Conservation (phyloP, 2,797 vertebrate genomes). For the Muscicapa striata region DNA sequence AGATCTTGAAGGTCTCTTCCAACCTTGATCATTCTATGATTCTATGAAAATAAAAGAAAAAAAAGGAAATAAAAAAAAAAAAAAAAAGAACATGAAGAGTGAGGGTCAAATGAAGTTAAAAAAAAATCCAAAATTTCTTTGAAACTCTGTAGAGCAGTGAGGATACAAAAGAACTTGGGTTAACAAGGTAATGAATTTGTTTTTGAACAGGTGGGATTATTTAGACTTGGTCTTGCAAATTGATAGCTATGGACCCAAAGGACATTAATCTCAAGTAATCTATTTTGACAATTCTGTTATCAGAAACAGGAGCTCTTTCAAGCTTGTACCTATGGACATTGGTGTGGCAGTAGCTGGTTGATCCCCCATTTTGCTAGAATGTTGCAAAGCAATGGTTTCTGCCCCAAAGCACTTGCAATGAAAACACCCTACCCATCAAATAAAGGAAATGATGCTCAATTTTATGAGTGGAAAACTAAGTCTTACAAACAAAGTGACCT, state of each 20-base stretch:
- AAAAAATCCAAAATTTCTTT: background rate
- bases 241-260: background rate
- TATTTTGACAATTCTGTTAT: background rate
- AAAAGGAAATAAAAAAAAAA: background rate
- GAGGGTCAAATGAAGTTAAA: background rate
- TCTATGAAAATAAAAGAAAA: background rate
- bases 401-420: background rate
- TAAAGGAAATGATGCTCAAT: background rate
- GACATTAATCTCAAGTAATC: background rate
- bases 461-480: background rate
- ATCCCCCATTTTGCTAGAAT: background rate
- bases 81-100: accelerated
- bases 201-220: background rate
- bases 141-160: background rate
- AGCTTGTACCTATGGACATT: background rate
- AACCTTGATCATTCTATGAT: background rate
- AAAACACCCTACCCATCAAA: background rate
- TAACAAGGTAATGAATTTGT: background rate
- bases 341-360: background rate
- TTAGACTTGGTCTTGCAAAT: background rate
- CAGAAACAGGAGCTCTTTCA: background rate
- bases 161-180: background rate
- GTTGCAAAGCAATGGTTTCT: background rate
- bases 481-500: background rate
- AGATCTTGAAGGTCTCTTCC: background rate